phyloP scores from a whole-genome alignment of 2,888 invertebrate species.

The Brachynemurus nebulosus region DNA sequence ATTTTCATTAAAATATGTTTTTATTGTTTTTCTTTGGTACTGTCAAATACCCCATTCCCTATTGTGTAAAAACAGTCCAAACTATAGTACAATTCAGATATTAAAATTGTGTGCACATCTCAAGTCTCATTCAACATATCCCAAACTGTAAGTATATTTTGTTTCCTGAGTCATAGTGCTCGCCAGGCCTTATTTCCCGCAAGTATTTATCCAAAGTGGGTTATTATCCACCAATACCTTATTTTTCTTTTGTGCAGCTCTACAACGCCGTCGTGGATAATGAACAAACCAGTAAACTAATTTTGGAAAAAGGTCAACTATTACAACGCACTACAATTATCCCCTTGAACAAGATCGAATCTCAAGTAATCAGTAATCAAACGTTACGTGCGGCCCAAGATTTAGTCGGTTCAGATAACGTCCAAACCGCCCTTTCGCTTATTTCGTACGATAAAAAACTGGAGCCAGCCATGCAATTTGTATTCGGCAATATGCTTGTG shows the following conservation, averaged over 20 bases:
- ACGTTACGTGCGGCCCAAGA: conserved; percentile 53
- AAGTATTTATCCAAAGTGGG: too few species aligned
- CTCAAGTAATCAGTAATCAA: conserved; percentile 41
- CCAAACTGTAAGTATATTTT: too few species aligned
- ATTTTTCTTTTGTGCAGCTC: conserved; percentile 40
- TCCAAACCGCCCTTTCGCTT: conserved; percentile 65
- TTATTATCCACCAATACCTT: too few species aligned
- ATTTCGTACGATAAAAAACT: conserved; percentile 53
- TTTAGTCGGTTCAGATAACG: conserved; percentile 66
- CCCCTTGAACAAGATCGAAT: conserved; percentile 77
- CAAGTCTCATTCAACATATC: too few species aligned
- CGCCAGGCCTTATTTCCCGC: too few species aligned
- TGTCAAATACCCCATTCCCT: too few species aligned
- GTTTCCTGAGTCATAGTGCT: too few species aligned
- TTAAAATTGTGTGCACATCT: too few species aligned
- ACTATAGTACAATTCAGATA: too few species aligned
- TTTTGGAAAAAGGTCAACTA: conserved; percentile 71
- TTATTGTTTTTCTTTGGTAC: too few species aligned
- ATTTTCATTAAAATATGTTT: too few species aligned
- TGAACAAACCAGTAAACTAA: conserved; percentile 67
- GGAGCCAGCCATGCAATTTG: conserved; percentile 68
- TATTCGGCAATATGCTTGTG: conserved; percentile 77
- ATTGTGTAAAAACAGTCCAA: too few species aligned
- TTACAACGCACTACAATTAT: conserved; percentile 73
- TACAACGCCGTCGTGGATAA: conserved; percentile 85